Base-by-base conservation (phyloP, 2,797 vertebrate species). In the Champsocephalus esox region DNA sequence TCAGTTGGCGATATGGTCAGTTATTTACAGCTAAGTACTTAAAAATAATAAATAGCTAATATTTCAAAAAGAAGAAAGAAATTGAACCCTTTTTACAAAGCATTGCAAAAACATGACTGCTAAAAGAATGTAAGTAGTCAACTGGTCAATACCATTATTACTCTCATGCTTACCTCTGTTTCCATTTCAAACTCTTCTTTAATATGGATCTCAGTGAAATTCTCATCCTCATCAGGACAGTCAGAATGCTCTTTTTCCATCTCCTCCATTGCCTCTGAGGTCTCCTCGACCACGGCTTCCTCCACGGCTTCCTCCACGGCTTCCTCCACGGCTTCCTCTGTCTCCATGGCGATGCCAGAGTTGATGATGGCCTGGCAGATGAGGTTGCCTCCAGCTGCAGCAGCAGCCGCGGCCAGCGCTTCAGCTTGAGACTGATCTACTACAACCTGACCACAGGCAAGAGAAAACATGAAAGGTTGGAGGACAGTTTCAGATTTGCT, bases 311-410 rank as follows among this genome's bases (percentile, higher is more conserved):
- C 34, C 34, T 38, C 34, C 1, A 74, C 1, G 2, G 48, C 84
- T 28, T 92, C 90, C 56, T 89, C 93, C 70, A 90, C 85, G 0
- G 87, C 82, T 58, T 95, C 95, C 75, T 92, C 91, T 2, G 95
- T 94, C 83, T 94, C 97, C 0, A 98, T 94, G 12, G 97, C 94
- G 0, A 99, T 96, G 59, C 97, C 97, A 0, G 97, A 98, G 89
- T 98, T 98, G 91, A 97, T 96, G 93, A 99, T 97, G 88, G 97
- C 97, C 89, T 99, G 97, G 75, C 96, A 96, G 82, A 99, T 96
- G 77, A 99, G 94, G 72, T 96, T 97, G 90, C 98, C 96, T 0
- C 94, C 96, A 5, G 88, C 91, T 6, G 91, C 90, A 16, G 91
- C 92, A 0, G 91, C 92, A 0, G 92, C 91, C 66, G 92, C 94